Base-by-base conservation (phyloP, 1,140 invertebrate genomes). In the Apis laboriosa region DNA sequence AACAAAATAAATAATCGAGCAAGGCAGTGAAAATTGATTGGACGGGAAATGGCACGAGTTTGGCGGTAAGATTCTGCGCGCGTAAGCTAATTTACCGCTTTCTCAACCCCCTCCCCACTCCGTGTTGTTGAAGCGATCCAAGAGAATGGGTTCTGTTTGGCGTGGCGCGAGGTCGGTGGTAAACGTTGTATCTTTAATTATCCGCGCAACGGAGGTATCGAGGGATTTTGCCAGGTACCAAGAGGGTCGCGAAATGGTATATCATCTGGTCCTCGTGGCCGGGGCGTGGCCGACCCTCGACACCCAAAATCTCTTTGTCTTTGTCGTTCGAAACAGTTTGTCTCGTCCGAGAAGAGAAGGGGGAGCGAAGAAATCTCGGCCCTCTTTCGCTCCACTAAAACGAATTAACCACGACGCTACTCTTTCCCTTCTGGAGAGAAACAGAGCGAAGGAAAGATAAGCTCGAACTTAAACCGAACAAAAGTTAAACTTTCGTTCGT, bases 171-270 rank as follows among this genome's bases (percentile, higher is more conserved):
- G 77, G 79, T 43, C 4, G 34, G 34, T 34, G 68, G 71, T 85
- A 86, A 87, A 87, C 86, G 91, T 92, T 92, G 91, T 92, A 91
- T 92, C 92, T 92, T 92, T 92, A 92, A 92, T 92, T 92, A 92
- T 92, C 91, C 85, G 64, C 84, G 84, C 55, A 75, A 72, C 83
- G 24, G 77, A 86, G 85, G 83, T 77, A 34, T 72, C 81, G 76
- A 82, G 90, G 88, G 87, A 84, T 88, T 77, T 63, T 68, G 74
- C 80, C 56, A 87, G 76, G 83, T 83, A 85, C 80, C 86, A 58
- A 67, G 86, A 88, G 89, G 86, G 86, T 87, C 84, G 83, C 85
- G 83, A 89, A 87, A 90, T 85, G 81, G 87, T 43, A 5, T 90
- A 92, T 92, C 89, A 91, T 92, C 90, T 92, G 90, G 80, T 90